These are phyloP conservation scores for Halcyon badia DNA, from an alignment of 2,797 vertebrate genomes.

Conservation along the genomic window DNA sequence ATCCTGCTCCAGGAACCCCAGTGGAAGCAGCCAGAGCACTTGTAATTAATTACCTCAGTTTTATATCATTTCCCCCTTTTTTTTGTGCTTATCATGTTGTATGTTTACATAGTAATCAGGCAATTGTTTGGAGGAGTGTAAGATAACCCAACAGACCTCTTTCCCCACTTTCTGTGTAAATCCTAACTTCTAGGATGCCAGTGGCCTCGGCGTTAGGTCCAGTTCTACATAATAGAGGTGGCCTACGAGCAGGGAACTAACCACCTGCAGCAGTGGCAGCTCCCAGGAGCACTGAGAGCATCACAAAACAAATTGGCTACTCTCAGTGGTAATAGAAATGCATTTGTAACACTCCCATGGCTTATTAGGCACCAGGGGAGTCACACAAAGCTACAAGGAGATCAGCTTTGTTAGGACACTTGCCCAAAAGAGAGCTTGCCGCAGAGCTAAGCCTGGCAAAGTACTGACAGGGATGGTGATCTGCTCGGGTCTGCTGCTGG, in stretches of 20 bases:
- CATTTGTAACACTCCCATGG: background rate
- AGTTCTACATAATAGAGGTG: fast-evolving
- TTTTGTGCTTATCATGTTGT: background rate
- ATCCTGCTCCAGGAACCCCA: background rate
- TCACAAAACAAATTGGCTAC: background rate
- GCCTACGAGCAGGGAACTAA: background rate
- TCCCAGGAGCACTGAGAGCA: background rate
- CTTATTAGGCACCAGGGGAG: background rate
- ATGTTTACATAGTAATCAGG: background rate
- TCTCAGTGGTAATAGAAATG: background rate
- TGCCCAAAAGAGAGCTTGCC: background rate
- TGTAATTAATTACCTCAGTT: background rate
- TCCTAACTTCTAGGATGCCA: background rate
- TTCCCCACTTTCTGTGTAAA: background rate
- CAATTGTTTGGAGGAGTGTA: background rate
- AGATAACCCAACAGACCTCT: background rate
- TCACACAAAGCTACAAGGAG: background rate
- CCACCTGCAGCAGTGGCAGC: background rate
- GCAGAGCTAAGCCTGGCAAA: background rate
- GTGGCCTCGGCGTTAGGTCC: background rate
- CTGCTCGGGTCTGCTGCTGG: background rate
- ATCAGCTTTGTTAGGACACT: background rate
- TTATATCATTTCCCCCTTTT: background rate
- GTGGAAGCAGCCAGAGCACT: background rate
- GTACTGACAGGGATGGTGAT: background rate